phyloP scores from a whole-genome alignment of 2,113 vertebrate species.

The Theristicus caerulescens region DNA sequence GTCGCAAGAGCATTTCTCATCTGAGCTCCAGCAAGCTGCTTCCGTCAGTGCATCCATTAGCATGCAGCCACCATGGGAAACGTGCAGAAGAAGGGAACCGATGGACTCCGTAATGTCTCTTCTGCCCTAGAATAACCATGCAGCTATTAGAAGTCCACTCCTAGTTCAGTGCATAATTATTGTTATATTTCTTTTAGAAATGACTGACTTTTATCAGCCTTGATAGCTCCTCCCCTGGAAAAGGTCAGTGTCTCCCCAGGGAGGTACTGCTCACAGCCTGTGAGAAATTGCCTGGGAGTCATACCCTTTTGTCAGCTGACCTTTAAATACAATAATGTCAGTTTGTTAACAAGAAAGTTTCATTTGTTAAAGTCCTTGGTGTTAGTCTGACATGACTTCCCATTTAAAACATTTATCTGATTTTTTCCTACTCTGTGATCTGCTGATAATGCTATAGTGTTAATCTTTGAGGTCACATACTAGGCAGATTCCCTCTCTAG shows the following conservation, averaged over 20 bases:
- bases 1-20: not conserved
- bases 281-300: conserved; percentile 24
- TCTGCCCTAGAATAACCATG: not conserved
- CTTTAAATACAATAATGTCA: conserved; percentile 61
- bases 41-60: not conserved
- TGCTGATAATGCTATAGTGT: not conserved
- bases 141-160: conserved; percentile 1
- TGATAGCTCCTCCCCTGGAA: conserved; percentile 49
- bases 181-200: conserved; percentile 17
- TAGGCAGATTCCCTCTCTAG: not conserved
- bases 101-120: rapidly evolving
- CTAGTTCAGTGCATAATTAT: conserved; percentile 44
- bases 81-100: not conserved
- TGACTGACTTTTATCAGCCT: conserved; percentile 50
- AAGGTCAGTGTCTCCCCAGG: conserved; percentile 43
- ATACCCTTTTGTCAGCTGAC: conserved; percentile 58
- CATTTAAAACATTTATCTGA: conserved; percentile 38
- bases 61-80: not conserved
- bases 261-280: not conserved
- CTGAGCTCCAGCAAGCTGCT: not conserved
- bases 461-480: conserved; percentile 8
- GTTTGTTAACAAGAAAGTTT: conserved; percentile 61
- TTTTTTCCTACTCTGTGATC: not conserved
- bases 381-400: conserved; percentile 41
- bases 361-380: conserved; percentile 40